Base-by-base conservation (phyloP, 2,113 vertebrate species). In the Xiphias gladius region DNA sequence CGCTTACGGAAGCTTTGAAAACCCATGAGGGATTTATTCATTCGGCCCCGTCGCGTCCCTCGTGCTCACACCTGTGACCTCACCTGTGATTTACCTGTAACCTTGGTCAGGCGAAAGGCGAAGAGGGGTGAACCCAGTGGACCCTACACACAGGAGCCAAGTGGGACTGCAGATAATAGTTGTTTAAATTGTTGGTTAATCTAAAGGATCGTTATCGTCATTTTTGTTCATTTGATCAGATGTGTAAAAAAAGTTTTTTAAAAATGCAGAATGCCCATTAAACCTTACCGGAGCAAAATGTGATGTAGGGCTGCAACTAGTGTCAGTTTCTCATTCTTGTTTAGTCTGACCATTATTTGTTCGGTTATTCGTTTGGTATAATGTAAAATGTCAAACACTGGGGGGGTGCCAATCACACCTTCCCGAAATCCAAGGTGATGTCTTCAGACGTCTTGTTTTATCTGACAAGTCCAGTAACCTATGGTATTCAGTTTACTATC, bases 1-100 rank as follows among this genome's bases (percentile, higher is more conserved):
- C 78, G 82, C 90, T 91, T 90, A 85, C 28, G 50, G 28, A 24
- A 85, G 82, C 80, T 87, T 89, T 88, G 35, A 43, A 19, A 59
- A 68, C 69, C 13, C 64, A 28, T 50, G 16, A 22, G 52, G 76
- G 81, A 68, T 74, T 86, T 73, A 73, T 61, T 74, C 19, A 39
- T 73, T 37, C 66, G 28, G 41, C 19, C 30, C 70, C 11, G 5
- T 35, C 32, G 32, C 55, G 26, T 13, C 11, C 0, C 6, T 24
- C 67, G 39, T 16, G 58, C 7, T 1, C 12, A 48, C 28, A 59
- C 71, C 7, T 72, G 48, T 39, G 0, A 35, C 13, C 16, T 73
- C 46, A 64, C 65, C 14, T 61, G 76, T 17, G 22, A 65, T n/a
- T 16, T 1, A 39, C 9, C 7, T 39, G 37, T 39, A 7, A 39